Conservation (phyloP, 2,797 vertebrate species). For the Malacoraja senta region DNA sequence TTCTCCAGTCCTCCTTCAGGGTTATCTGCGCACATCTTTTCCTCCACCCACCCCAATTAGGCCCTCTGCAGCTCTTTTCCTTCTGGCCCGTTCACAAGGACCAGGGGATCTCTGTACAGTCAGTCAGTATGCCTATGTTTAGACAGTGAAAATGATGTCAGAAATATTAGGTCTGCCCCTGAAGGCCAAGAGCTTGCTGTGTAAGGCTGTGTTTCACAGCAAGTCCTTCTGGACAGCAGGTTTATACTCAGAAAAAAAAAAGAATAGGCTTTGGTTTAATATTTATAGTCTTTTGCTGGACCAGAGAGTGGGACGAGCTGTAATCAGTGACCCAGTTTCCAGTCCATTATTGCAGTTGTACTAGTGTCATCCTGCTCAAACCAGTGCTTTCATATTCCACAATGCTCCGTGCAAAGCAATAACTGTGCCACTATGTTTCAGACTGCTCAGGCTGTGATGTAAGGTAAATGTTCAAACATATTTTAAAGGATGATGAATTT, state of each 20-base stretch:
- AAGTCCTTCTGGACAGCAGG: neutral
- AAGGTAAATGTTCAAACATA: neutral
- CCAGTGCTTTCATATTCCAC: neutral
- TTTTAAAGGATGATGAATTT: neutral
- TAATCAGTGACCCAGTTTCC: too few relatives aligned
- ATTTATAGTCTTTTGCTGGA: too few relatives aligned
- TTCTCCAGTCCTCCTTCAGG: too few relatives aligned
- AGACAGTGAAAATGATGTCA: neutral
- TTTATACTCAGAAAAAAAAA: too few relatives aligned
- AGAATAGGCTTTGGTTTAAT: too few relatives aligned
- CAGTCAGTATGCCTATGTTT: neutral
- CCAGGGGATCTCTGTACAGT: neutral
- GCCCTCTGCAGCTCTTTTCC: neutral
- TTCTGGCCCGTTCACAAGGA: neutral
- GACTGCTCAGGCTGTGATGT: neutral
- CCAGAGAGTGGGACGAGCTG: too few relatives aligned
- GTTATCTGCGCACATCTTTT: too few relatives aligned
- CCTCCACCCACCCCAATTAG: too few relatives aligned
- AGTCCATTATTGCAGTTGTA: too few relatives aligned
- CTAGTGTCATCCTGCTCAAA: too few relatives aligned
- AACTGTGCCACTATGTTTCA: neutral
- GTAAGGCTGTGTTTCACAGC: neutral
- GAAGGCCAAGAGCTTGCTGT: neutral
- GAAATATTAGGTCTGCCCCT: neutral
- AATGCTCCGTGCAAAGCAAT: neutral